Percentiles rank a stretch among this genome's conserved stretches.
Conservation (phyloP, 1,140 invertebrate genomes). For the Eumeta japonica region DNA sequence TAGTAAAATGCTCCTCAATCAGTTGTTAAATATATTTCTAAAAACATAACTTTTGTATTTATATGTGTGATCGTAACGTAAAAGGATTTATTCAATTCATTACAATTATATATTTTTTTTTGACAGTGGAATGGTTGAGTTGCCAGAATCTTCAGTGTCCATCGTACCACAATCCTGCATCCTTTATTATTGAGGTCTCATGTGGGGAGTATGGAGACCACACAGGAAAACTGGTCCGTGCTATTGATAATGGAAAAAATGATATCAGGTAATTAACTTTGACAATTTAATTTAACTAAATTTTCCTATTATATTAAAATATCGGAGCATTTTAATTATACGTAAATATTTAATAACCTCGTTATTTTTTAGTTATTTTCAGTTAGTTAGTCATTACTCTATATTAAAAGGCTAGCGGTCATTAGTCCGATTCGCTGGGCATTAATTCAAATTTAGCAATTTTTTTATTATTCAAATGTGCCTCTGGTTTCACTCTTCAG, state of each 20-base stretch:
- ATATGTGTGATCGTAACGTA: too few relatives aligned
- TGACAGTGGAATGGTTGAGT: slow-evolving; percentile 78
- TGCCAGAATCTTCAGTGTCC: slow-evolving; percentile 84
- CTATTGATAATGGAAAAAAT: slow-evolving; percentile 78
- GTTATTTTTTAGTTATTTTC: slow-evolving; percentile 84
- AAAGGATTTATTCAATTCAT: too few relatives aligned
- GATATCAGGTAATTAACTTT: slow-evolving; percentile 70
- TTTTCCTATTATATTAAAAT: slow-evolving; percentile 90
- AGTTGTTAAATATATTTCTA: too few relatives aligned
- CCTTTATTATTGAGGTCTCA: slow-evolving; percentile 93
- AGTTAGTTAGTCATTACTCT: slow-evolving; percentile 74
- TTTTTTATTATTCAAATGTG: too few relatives aligned
- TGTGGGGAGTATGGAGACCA: slow-evolving; percentile 94
- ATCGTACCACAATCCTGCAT: slow-evolving; percentile 94
- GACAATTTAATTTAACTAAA: slow-evolving; percentile 85
- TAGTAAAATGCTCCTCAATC: too few relatives aligned
- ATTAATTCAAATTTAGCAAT: too few relatives aligned
- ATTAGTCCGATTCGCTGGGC: too few relatives aligned
- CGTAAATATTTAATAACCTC: slow-evolving; percentile 63
- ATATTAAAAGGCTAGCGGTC: slow-evolving; percentile 20
- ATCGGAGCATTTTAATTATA: slow-evolving; percentile 90
- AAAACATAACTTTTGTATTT: too few relatives aligned
- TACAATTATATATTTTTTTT: too few relatives aligned
- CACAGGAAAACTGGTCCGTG: slow-evolving; percentile 77
- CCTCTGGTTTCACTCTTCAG: neutral